Percentiles rank a stretch among this genome's conserved stretches.
Evolutionary conservation across 2,888 invertebrate genomes (phyloP).

Genomic region (Spatulosminthurus flaviceps): DNA sequence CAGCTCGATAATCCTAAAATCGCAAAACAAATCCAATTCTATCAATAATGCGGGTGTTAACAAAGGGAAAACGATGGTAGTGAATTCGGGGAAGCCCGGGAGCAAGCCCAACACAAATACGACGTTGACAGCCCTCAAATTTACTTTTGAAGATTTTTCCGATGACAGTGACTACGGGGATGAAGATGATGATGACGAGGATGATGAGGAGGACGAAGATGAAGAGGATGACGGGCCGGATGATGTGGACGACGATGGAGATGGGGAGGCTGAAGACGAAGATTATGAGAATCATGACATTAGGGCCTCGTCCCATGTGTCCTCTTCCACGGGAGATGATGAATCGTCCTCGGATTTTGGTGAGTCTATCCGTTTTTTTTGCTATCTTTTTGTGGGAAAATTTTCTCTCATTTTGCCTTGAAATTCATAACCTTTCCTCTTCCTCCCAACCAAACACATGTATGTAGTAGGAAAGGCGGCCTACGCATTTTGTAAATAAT

Average conservation of each 20-base stretch:
- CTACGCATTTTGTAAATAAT: too few species aligned
- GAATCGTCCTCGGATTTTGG: constrained; percentile 28
- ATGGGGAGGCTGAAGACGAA: constrained; percentile 25
- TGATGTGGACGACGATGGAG: constrained; percentile 35
- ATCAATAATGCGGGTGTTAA: not conserved
- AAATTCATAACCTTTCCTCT: not conserved
- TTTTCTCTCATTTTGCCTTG: not conserved
- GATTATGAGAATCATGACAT: constrained; percentile 21
- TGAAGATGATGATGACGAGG: constrained; percentile 21
- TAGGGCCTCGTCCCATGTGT: not conserved
- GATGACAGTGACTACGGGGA: constrained; percentile 28
- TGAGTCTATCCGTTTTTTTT: constrained; percentile 1
- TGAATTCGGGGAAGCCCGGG: not conserved
- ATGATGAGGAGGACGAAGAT: constrained; percentile 6
- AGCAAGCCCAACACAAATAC: not conserved
- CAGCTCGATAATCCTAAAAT: constrained; percentile 8
- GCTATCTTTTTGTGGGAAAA: not conserved
- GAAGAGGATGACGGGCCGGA: constrained; percentile 27
- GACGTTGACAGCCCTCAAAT: constrained; percentile 33
- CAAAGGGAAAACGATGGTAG: not conserved
- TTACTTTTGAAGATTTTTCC: constrained; percentile 33
- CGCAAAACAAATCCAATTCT: constrained; percentile 11
- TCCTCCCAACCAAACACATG: not conserved
- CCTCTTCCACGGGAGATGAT: constrained; percentile 25
- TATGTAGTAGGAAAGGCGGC: too few species aligned